phyloP scores from a whole-genome alignment of 2,113 vertebrate species.

The Bos taurus region DNA sequence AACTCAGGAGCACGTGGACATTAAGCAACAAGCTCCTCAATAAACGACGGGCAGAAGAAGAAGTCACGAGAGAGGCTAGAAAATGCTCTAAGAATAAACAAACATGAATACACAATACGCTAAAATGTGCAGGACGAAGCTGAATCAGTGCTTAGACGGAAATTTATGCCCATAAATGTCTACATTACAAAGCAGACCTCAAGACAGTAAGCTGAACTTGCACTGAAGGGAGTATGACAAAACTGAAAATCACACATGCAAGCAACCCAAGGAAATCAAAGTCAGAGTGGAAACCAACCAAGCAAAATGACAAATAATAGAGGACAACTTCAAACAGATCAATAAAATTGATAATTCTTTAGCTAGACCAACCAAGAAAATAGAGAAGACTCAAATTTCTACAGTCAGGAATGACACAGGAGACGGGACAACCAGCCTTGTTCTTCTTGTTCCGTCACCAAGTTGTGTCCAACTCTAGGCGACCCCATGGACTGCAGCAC shows the following conservation, averaged over 20 bases:
- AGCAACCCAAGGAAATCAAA: neutral
- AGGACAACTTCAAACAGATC: neutral
- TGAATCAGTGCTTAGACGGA: neutral
- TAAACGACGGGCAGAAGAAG: neutral
- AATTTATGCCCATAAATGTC: neutral
- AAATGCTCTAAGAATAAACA: neutral
- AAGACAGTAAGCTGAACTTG: neutral
- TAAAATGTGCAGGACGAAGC: fast-evolving
- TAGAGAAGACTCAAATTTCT: neutral
- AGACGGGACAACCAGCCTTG: neutral
- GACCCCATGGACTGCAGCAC: neutral
- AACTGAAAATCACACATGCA: neutral
- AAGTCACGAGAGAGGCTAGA: neutral
- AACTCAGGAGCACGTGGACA: neutral
- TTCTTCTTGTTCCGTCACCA: fast-evolving
- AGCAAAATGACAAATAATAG: neutral
- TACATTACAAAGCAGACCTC: neutral
- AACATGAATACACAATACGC: neutral
- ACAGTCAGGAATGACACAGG: neutral
- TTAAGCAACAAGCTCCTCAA: neutral
- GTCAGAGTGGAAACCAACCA: neutral
- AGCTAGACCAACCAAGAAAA: neutral
- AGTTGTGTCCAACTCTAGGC: neutral
- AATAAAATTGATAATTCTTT: neutral
- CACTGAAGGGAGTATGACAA: neutral